Evolutionary conservation across 2,888 invertebrate species (phyloP).

Genomic region (Apotomis turbidana): DNA sequence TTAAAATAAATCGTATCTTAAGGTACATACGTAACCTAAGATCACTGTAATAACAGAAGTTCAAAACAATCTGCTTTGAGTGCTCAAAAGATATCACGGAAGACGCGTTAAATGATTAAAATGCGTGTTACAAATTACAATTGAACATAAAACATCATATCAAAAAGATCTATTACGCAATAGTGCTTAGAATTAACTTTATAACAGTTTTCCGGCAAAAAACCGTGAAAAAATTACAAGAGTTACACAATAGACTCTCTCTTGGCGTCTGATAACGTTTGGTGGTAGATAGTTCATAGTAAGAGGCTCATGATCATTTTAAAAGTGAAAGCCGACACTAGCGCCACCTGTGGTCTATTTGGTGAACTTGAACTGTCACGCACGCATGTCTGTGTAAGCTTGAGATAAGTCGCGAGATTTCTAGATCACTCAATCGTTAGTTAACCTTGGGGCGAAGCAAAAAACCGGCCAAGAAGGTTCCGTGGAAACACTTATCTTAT

Average conservation of each 20-base stretch:
- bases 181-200: constrained; percentile 1
- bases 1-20: no score
- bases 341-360: constrained; percentile 42
- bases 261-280: constrained; percentile 25
- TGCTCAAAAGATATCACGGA: background rate
- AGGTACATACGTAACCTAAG: no score
- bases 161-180: constrained; percentile 20
- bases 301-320: constrained; percentile 35
- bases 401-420: constrained; percentile 16
- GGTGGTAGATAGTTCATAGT: constrained; percentile 4
- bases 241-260: constrained; percentile 32
- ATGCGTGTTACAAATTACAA: constrained; percentile 22
- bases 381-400: background rate
- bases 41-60: no score
- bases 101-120: constrained; percentile 3
- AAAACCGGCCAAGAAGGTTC: no score
- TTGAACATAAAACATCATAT: constrained; percentile 2
- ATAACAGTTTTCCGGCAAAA: constrained; percentile 18
- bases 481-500: no score
- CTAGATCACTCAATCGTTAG: background rate
- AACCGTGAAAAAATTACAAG: constrained; percentile 24
- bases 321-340: constrained; percentile 45
- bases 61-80: no score
- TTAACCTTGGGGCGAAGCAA: no score
- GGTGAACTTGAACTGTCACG: constrained; percentile 13